Evolutionary conservation across 2,888 invertebrate species (phyloP), one percentile per base, ranked within the genome.

Genomic region (Zootermopsis nevadensis): DNA sequence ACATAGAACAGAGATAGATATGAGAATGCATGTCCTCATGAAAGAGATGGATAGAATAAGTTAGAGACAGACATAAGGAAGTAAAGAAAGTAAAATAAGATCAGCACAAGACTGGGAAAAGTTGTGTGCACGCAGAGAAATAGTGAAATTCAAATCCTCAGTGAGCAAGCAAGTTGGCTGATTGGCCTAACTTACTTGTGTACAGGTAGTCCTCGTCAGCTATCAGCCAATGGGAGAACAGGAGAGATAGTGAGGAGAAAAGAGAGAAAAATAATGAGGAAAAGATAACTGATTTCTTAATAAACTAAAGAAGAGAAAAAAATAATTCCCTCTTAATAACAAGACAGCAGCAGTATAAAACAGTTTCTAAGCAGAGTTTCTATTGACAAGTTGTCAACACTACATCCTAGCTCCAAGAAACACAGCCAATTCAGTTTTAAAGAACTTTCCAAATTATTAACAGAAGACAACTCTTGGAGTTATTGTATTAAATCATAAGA

Each of bases 121-220:
- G 38, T 66, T 79, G 60, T 79, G 79, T 79, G 79, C 79, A 79
- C 79, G 60, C 66, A 79, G 79, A 79, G 60, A 79, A 79, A 55
- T 24, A 79, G 60, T 60, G 38, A 79, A 60, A 60, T 66, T n/a
- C 60, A 60, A 31, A 60, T 66, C 79, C n/a, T 79, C 66, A 79
- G 35, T 79, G 79, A 66, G 79, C 38, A 27, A 79, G 79, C 66
- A 66, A 79, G 60, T 79, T 35, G 66, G 66, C 79, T 79, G 79
- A 79, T 72, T 77, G 48, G 53, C 88, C 88, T 88, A 90, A 92
- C 93, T 93, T 93, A 93, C 93, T 93, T 93, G 92, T 88, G 89
- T 91, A 91, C 88, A 91, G 91, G 92, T 91, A 92, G 90, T 92
- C 93, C 90, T 93, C 93, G 83, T 85, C 85, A 81, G 85, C 85